Evolutionary conservation across 2,113 vertebrate genomes (phyloP).

Genomic region (Acanthochromis polyacanthus): DNA sequence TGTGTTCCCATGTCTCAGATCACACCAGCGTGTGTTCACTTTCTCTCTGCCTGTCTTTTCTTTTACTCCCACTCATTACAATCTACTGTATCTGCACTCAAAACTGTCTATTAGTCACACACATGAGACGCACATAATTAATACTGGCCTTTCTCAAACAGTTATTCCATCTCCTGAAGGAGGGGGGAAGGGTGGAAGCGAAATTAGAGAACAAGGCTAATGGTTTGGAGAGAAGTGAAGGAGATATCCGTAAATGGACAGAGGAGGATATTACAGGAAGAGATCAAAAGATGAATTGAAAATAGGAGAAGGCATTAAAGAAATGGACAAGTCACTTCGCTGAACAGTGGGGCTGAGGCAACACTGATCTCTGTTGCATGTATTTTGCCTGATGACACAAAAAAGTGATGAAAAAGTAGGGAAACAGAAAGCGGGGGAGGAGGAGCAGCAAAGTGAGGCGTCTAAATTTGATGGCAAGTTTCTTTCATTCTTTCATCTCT

Average conservation of each 20-base stretch:
- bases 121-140: constrained; percentile 45
- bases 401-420: constrained; percentile 3
- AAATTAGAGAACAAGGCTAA: constrained; percentile 51
- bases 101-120: constrained; percentile 7
- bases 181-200: not conserved
- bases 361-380: not conserved
- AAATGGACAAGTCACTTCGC: not conserved
- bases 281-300: constrained; percentile 20
- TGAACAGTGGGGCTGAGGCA: constrained; percentile 16
- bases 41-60: constrained; percentile 12
- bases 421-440: constrained; percentile 5
- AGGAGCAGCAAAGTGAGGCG: not conserved
- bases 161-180: constrained; percentile 17
- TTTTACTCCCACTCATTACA: constrained; percentile 31
- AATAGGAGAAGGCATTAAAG: constrained; percentile 11
- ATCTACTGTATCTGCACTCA: constrained; percentile 15
- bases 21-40: constrained; percentile 5
- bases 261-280: constrained; percentile 34
- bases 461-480: constrained; percentile 33
- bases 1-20: constrained; percentile 35
- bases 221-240: constrained; percentile 25
- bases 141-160: constrained; percentile 13
- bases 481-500: constrained; percentile 39
- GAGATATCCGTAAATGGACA: constrained; percentile 43
- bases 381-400: constrained; percentile 19